phyloP scores from a whole-genome alignment of 2,797 vertebrate species.

The Knipowitschia caucasica region DNA sequence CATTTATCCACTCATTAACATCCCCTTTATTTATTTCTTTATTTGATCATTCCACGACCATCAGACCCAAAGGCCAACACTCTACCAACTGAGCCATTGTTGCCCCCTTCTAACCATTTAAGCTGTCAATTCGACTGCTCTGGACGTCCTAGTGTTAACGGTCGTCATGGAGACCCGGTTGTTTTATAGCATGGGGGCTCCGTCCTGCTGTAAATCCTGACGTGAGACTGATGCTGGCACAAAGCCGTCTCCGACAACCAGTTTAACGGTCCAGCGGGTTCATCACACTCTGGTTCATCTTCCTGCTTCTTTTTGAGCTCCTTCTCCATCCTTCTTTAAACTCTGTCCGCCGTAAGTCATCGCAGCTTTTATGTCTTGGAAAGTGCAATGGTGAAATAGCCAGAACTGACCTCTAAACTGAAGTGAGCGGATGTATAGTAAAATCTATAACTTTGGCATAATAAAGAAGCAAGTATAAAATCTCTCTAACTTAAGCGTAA shows the following conservation, averaged over 20 bases:
- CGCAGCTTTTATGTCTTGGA: constrained; percentile 63
- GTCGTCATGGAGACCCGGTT: constrained; percentile 28
- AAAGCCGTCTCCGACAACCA: constrained; percentile 57
- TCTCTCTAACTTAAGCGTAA: no score
- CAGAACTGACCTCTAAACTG: constrained; percentile 32
- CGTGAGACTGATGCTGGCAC: constrained; percentile 50
- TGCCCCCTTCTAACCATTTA: no score
- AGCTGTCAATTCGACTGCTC: no score
- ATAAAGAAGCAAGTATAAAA: no score
- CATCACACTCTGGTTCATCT: constrained; percentile 67
- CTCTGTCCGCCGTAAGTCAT: constrained; percentile 67
- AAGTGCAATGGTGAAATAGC: constrained; percentile 39
- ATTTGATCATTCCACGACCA: no score
- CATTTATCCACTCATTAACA: no score
- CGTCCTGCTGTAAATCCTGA: constrained; percentile 61
- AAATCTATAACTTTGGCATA: no score
- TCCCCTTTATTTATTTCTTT: not conserved
- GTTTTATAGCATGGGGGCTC: constrained; percentile 60
- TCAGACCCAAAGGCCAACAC: no score
- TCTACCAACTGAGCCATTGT: no score
- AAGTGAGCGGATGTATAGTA: constrained; percentile 9
- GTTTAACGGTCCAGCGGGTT: constrained; percentile 68
- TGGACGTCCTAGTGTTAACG: no score
- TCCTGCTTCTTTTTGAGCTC: constrained; percentile 50
- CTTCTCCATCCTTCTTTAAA: constrained; percentile 66